These are phyloP conservation scores for Arenaria interpres DNA, from an alignment of 2,113 vertebrate species.

Conservation along the genomic window DNA sequence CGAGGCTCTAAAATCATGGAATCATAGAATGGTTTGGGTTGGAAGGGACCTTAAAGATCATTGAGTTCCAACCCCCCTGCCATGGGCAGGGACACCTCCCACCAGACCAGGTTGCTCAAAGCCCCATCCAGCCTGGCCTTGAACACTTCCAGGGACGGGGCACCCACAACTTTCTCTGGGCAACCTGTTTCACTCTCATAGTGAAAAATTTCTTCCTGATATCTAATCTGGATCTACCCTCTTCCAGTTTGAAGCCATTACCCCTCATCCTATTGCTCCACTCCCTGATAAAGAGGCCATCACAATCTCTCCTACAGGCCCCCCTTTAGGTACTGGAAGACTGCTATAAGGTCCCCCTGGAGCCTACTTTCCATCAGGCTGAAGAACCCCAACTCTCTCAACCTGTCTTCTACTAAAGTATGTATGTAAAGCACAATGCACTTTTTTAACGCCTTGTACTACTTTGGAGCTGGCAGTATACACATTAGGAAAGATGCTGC, in stretches of 20 bases:
- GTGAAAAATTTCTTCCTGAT: neutral
- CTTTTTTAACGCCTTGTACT: neutral
- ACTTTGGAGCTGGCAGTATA: neutral
- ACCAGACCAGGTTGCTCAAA: neutral
- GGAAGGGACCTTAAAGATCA: neutral
- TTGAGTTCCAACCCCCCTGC: neutral
- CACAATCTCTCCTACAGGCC: neutral
- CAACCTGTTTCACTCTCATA: neutral
- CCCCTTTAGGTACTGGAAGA: neutral
- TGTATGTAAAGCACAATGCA: neutral
- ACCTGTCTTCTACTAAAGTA: neutral
- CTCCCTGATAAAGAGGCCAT: neutral
- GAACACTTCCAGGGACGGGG: neutral
- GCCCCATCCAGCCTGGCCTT: neutral
- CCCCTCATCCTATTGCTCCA: neutral
- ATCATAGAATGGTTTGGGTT: neutral
- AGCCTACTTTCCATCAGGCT: neutral
- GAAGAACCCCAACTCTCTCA: neutral
- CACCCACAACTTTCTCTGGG: neutral
- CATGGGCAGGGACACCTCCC: neutral
- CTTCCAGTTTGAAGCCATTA: neutral
- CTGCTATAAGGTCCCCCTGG: neutral
- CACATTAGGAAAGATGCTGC: neutral
- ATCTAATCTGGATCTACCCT: neutral
- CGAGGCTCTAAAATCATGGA: neutral